A percentile compares a stretch with the other conserved stretches of the same genome.
These are phyloP conservation scores for Harlomillsia oculata DNA, from an alignment of 1,140 invertebrate species.

Conservation along the genomic window DNA sequence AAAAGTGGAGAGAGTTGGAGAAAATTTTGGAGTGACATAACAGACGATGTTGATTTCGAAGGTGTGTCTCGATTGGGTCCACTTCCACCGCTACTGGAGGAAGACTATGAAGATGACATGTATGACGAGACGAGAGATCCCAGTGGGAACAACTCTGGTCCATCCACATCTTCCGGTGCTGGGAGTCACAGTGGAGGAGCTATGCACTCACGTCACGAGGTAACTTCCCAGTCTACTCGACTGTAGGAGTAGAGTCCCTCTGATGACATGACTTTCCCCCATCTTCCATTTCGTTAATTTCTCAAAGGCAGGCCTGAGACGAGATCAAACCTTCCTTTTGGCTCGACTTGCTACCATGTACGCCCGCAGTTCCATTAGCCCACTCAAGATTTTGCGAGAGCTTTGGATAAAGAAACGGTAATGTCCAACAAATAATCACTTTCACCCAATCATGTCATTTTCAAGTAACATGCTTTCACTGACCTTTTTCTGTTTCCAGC, in stretches of 20 bases:
- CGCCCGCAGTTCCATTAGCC: constrained; percentile 32
- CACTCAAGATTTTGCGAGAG: constrained; percentile 30
- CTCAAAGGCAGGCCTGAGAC: constrained; percentile 29
- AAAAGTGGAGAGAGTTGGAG: no score
- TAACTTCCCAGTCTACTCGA: background rate
- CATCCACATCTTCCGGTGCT: background rate
- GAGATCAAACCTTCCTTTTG: constrained; percentile 31
- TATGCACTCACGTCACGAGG: background rate
- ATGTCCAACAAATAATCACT: background rate
- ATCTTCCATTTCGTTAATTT: constrained; percentile 12
- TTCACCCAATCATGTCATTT: background rate
- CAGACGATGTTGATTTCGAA: background rate
- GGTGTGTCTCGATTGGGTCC: constrained; percentile 34
- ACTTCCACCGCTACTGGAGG: constrained; percentile 30
- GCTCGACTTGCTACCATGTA: constrained; percentile 33
- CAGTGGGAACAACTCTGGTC: constrained; percentile 9
- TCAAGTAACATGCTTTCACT: background rate
- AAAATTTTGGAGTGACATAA: background rate
- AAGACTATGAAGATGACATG: constrained; percentile 34
- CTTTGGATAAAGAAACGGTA: constrained; percentile 34
- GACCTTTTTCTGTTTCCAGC: background rate
- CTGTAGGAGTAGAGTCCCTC: background rate
- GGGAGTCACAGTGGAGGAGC: background rate
- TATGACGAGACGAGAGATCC: constrained; percentile 21
- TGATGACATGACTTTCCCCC: constrained; percentile 8